Conservation (phyloP, 2,797 vertebrate genomes). For the Glyptemys insculpta region DNA sequence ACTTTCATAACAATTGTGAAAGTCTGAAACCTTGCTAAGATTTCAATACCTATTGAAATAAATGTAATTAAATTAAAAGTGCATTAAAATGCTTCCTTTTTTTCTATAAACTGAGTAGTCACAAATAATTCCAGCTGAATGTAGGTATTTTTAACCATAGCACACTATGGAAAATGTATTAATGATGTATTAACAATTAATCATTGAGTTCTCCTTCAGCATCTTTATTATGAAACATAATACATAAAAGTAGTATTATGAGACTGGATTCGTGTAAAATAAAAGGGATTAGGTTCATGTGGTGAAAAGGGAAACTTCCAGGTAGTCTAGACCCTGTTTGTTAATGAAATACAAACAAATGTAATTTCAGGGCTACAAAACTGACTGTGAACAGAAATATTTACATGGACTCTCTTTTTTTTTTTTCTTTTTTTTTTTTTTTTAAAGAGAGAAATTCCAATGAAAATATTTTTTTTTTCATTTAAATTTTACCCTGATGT, state of each 20-base stretch:
- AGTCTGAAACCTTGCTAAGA: background rate
- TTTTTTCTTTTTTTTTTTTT: too few relatives aligned
- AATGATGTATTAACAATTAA: background rate
- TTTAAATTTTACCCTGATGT: too few relatives aligned
- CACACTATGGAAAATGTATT: background rate
- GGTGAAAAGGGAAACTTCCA: background rate
- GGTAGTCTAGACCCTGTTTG: background rate
- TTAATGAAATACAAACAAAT: background rate
- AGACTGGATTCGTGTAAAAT: background rate
- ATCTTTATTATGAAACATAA: background rate
- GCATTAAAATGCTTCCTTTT: background rate
- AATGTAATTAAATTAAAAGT: background rate
- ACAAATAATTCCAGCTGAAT: too few relatives aligned
- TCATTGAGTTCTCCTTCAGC: background rate
- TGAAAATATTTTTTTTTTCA: too few relatives aligned
- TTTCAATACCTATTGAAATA: background rate
- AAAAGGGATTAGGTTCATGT: background rate
- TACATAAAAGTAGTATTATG: background rate
- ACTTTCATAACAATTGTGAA: background rate
- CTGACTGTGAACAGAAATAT: too few relatives aligned
- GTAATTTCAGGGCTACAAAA: background rate
- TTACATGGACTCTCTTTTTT: too few relatives aligned
- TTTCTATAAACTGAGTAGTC: background rate
- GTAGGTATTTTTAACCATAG: background rate
- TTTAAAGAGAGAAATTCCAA: too few relatives aligned